These are phyloP conservation scores for Aix galericulata DNA, from an alignment of 2,113 vertebrate genomes.

Conservation along the genomic window DNA sequence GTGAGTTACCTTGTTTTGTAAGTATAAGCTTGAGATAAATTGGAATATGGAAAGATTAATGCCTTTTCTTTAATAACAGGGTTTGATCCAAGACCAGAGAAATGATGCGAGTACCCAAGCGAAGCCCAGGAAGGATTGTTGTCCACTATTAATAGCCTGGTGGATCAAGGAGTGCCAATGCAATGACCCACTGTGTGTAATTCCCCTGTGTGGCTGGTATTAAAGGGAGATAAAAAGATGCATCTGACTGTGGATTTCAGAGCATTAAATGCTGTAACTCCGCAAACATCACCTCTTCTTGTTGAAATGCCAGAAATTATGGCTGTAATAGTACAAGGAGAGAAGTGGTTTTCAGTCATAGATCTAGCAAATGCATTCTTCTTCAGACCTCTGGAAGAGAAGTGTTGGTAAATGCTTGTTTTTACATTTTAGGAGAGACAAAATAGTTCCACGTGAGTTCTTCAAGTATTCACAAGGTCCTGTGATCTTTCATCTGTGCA, in stretches of 20 bases:
- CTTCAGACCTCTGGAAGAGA: not conserved
- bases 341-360: slow-evolving; percentile 32
- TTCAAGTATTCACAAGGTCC: not conserved
- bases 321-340: not conserved
- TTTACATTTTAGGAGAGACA: not conserved
- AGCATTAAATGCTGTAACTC: slow-evolving; percentile 38
- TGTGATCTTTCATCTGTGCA: not conserved
- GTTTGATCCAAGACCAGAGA: slow-evolving; percentile 48
- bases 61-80: slow-evolving; percentile 52
- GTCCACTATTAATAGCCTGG: slow-evolving; percentile 37
- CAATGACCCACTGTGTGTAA: slow-evolving; percentile 56
- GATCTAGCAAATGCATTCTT: slow-evolving; percentile 30
- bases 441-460: not conserved
- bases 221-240: slow-evolving; percentile 50
- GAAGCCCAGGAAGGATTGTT: slow-evolving; percentile 19
- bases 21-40: slow-evolving; percentile 41
- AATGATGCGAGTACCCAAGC: not conserved
- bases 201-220: slow-evolving; percentile 18
- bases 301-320: slow-evolving; percentile 60
- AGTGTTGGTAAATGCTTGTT: not conserved
- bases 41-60: slow-evolving; percentile 61
- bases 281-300: slow-evolving; percentile 47
- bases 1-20: slow-evolving; percentile 50
- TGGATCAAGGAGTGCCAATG: slow-evolving; percentile 54
- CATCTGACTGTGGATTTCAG: slow-evolving; percentile 41